Percentiles rank a stretch among this genome's conserved stretches.
Conservation (phyloP, 2,888 invertebrate species). For the Trissolcus japonicus region DNA sequence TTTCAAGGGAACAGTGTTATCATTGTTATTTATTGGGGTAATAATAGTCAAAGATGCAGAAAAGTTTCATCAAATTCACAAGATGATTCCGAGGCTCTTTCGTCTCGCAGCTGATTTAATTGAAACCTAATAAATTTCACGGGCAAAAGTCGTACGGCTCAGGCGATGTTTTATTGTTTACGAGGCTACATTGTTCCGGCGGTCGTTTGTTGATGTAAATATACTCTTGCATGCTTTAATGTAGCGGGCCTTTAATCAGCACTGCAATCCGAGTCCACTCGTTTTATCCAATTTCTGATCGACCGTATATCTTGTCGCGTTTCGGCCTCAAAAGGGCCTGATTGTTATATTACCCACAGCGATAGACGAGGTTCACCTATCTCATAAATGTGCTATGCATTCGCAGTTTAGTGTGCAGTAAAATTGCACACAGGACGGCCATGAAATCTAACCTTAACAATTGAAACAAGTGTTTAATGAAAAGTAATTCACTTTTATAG, state of each 20-base stretch:
- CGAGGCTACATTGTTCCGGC: slow-evolving; percentile 45
- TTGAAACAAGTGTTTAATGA: slow-evolving; percentile 48
- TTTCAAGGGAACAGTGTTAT: slow-evolving; percentile 10
- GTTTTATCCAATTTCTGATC: slow-evolving; percentile 50
- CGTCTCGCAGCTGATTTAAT: slow-evolving; percentile 48
- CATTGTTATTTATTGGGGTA: slow-evolving; percentile 54
- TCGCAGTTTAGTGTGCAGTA: slow-evolving; percentile 43
- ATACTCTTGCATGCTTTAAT: slow-evolving; percentile 36
- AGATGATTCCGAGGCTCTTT: slow-evolving; percentile 35
- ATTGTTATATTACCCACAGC: slow-evolving; percentile 44
- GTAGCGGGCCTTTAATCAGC: slow-evolving; percentile 29
- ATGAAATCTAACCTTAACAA: slow-evolving; percentile 47
- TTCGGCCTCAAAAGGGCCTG: slow-evolving; percentile 33
- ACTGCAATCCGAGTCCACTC: slow-evolving; percentile 26
- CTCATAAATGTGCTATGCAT: slow-evolving; percentile 46
- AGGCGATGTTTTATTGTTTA: slow-evolving; percentile 46
- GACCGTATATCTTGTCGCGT: slow-evolving; percentile 34
- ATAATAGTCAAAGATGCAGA: slow-evolving; percentile 49
- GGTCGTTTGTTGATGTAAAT: slow-evolving; percentile 40
- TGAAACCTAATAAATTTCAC: slow-evolving; percentile 50
- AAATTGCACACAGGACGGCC: slow-evolving; percentile 41
- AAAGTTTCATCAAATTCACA: slow-evolving; percentile 47
- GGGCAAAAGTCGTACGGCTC: slow-evolving; percentile 13
- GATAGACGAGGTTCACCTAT: slow-evolving; percentile 31
- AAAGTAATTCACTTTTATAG: slow-evolving; percentile 50